Percentiles rank a stretch among this genome's conserved stretches.
These are phyloP conservation scores for Tetragnatha montana DNA, from an alignment of 2,888 invertebrate genomes.

Conservation along the genomic window DNA sequence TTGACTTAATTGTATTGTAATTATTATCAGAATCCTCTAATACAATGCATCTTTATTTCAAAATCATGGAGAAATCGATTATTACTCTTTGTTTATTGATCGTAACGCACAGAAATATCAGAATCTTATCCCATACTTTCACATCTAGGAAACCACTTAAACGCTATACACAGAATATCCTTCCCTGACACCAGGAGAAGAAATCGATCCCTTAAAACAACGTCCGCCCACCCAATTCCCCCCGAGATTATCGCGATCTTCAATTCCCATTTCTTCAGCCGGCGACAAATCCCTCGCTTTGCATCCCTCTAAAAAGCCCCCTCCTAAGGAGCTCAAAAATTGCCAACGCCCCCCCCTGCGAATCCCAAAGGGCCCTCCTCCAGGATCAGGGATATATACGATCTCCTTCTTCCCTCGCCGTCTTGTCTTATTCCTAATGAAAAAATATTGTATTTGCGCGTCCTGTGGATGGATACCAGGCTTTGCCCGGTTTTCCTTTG, in stretches of 20 bases:
- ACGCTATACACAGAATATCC: too few relatives aligned
- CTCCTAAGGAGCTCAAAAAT: background rate
- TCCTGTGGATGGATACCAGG: slow-evolving; percentile 56
- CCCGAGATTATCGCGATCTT: background rate
- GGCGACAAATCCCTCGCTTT: background rate
- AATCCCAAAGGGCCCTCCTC: slow-evolving; percentile 30
- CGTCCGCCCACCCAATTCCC: too few relatives aligned
- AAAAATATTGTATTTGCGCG: slow-evolving; percentile 68
- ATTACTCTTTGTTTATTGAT: too few relatives aligned
- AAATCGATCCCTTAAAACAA: too few relatives aligned
- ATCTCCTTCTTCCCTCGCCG: slow-evolving; percentile 38
- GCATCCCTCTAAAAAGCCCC: background rate
- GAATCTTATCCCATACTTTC: too few relatives aligned
- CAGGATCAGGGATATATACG: slow-evolving; percentile 58
- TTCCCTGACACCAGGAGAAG: too few relatives aligned
- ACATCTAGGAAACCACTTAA: too few relatives aligned
- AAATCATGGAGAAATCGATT: too few relatives aligned
- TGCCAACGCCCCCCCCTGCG: slow-evolving; percentile 1
- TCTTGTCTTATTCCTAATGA: slow-evolving; percentile 60
- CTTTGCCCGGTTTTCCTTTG: background rate
- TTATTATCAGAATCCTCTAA: too few relatives aligned
- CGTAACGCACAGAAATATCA: too few relatives aligned
- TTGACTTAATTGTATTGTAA: too few relatives aligned
- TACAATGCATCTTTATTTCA: too few relatives aligned
- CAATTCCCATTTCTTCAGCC: background rate